phyloP scores from a whole-genome alignment of 2,888 invertebrate genomes.

The Chymomyza procnemis region DNA sequence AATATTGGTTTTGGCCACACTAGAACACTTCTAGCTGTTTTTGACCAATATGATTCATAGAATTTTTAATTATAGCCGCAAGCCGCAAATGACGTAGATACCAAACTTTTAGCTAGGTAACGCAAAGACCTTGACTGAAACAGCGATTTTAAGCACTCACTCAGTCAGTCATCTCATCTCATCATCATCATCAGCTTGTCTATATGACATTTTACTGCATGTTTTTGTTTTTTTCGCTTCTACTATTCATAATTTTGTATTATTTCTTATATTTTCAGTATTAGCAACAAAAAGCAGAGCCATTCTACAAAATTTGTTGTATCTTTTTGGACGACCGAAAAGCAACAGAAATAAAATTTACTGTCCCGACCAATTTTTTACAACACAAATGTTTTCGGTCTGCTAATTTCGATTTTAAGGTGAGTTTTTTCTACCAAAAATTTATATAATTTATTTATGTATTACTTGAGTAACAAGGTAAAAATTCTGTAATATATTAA shows the following conservation, averaged over 20 bases:
- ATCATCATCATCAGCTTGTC: background rate
- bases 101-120: slow-evolving; percentile 13
- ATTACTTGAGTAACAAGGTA: too few species aligned
- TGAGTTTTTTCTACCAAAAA: slow-evolving; percentile 35
- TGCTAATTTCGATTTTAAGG: slow-evolving; percentile 47
- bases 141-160: slow-evolving; percentile 25
- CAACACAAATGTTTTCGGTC: slow-evolving; percentile 50
- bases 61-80: slow-evolving; percentile 33
- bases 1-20: background rate
- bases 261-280: slow-evolving; percentile 6
- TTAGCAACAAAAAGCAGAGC: slow-evolving; percentile 19
- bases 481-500: too few species aligned
- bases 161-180: too few species aligned
- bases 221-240: background rate
- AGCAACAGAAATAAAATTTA: background rate
- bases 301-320: slow-evolving; percentile 18
- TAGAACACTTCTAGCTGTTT: slow-evolving; percentile 3
- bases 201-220: background rate
- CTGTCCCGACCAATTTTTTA: slow-evolving; percentile 7
- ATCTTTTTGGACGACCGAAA: background rate
- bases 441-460: too few species aligned
- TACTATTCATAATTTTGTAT: background rate
- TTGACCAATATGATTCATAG: slow-evolving; percentile 42
- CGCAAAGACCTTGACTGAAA: slow-evolving; percentile 34
- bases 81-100: slow-evolving; percentile 43